Base-by-base conservation (phyloP, 2,888 invertebrate genomes). In the Heliconius erato region DNA sequence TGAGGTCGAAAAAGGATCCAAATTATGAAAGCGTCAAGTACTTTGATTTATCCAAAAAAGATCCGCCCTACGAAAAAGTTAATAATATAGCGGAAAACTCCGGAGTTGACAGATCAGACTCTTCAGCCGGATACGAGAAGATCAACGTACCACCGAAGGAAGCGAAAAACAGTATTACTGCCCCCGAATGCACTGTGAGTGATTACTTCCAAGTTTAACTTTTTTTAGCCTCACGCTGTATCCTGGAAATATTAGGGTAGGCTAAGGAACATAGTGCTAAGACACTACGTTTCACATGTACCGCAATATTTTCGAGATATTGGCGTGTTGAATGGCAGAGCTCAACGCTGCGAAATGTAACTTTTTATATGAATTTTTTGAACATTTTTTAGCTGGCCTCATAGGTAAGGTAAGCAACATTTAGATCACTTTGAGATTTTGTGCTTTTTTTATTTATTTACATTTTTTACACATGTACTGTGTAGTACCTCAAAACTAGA, bases 21-120 rank as follows among this genome's bases (percentile, higher is more conserved):
- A 98, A 98, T 90, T 98, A 98, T 88, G 98, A 98, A 90, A 98
- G 98, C 86, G 98, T 98, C 0, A 97, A 97, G 86, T 98, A 98
- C 92, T 96, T 97, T 88, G 97, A 97, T 83, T 90, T 97, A 2
- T 88, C 93, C 0, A 94, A 95, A 44, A 94, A 93, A 83, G 97
- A 97, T 79, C 97, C 98, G 78, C 97, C 98, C 0, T 97, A 97
- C 84, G 97, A 97, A 88, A 96, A 96, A 87, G 93, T 97, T 23
- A 93, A 96, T 71, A 94, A 92, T 40, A 96, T 94, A 40, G 85
- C 86, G 0, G 86, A 87, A 0, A 85, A 87, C 59, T 89, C 90
- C 0, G 86, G 89, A 40, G 88, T 95, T 9, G 92, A 95, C 59
- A 88, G 95, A 67, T 94, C 95, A 2, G 95, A 95, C 83, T 95